These are phyloP conservation scores for Lacerta viridis DNA, from an alignment of 2,797 vertebrate species.

Conservation along the genomic window DNA sequence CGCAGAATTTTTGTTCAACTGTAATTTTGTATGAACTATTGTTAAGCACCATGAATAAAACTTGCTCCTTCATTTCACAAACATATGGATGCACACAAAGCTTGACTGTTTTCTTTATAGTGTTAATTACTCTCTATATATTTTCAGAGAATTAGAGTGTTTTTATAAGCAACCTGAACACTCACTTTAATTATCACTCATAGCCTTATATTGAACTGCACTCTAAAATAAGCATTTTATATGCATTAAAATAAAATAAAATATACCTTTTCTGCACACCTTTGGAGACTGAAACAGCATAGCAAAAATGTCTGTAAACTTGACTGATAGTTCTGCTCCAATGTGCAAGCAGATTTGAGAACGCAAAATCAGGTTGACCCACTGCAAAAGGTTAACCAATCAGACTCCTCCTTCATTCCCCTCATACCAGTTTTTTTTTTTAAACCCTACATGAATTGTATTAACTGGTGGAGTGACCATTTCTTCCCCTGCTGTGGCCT, in stretches of 20 bases:
- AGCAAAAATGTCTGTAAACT: background rate
- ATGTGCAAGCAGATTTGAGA: background rate
- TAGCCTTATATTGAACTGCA: background rate
- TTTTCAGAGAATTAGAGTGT: conserved; percentile 18
- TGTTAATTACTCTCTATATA: conserved; percentile 25
- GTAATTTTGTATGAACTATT: conserved; percentile 21
- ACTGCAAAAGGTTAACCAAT: background rate
- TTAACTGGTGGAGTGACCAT: too few species aligned
- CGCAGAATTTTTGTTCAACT: background rate
- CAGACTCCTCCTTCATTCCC: background rate
- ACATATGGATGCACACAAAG: background rate
- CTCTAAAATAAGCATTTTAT: too few species aligned
- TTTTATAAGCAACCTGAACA: conserved; percentile 14
- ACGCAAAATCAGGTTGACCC: background rate
- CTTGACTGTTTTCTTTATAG: conserved; percentile 24
- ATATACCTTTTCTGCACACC: too few species aligned
- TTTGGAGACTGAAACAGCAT: too few species aligned
- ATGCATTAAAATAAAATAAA: too few species aligned
- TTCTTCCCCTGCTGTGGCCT: too few species aligned
- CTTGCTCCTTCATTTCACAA: conserved; percentile 7
- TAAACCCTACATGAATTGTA: too few species aligned
- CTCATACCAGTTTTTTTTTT: too few species aligned
- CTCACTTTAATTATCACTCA: conserved; percentile 6
- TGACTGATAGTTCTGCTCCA: background rate
- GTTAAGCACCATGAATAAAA: conserved; percentile 18